Evolutionary conservation across 1,140 invertebrate species (phyloP), one percentile per base, ranked within the genome.

Genomic region (Sinonovacula constricta): DNA sequence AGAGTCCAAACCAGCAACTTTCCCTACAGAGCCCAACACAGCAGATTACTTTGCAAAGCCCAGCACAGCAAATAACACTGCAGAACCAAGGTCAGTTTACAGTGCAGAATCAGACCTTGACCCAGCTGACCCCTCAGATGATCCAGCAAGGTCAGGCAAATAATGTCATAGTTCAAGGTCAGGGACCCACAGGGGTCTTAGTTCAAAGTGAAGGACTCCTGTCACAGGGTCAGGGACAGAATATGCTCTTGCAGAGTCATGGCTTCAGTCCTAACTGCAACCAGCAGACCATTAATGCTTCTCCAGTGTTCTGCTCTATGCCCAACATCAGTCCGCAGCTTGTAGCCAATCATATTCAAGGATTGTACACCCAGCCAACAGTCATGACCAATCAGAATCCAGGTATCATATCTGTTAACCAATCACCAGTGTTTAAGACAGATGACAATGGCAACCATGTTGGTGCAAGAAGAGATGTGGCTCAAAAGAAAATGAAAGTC

Each of bases 11-110:
- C 12, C 72, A 76, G 34, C 72, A 76, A 36, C 60, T 76, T n/a
- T 59, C 65, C 53, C 31, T 76, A 7, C 63, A 66, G n/a, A 66
- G 62, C 33, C 72, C 72, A 45, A 67, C 57, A 36, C 72, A 76
- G 33, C 72, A 76, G 54, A 65, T 76, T 59, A 53, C 72, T n/a
- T 36, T 76, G 18, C 72, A 65, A n/a, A 76, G 72, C 31, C 72
- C 72, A 15, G 26, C 49, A 12, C 72, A 76, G 30, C 72, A 76
- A n/a, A 59, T 76, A 30, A 67, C 62, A 5, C 30, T 76, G 49
- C 62, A 67, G 57, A 66, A 66, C 45, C 72, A 76, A 22, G 39
- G 31, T 34, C 72, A 76, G 72, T 76, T 67, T 65, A 15, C 72
- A 4, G 33, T 54, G 18, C 72, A 66, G 36, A 53, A 60, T 26